Evolutionary conservation across 2,888 invertebrate genomes (phyloP), one percentile per base, ranked within the genome.

Genomic region (Aquatica leii): DNA sequence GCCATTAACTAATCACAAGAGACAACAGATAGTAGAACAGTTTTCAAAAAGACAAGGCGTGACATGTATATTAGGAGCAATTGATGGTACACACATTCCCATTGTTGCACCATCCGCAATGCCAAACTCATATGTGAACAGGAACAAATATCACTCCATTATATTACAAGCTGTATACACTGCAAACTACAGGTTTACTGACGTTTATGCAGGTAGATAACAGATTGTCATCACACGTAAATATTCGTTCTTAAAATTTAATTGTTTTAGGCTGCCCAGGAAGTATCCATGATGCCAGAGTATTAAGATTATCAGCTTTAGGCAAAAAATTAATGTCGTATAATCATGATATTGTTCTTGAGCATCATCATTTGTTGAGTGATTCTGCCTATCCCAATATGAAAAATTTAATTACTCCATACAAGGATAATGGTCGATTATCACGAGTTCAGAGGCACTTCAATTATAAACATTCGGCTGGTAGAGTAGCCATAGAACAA

Each of bases 161-260:
- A 46, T 46, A 17, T 46, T 46, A 18, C 46, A 46, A 46, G 46
- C 15, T 8, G 46, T 46, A 12, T 46, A 17, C 12, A 46, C 12
- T 17, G 46, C 46, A 46, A 18, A n/a, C n/a, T n/a, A n/a, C n/a
- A n/a, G n/a, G n/a, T n/a, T n/a, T n/a, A n/a, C n/a, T n/a, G 46
- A 46, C n/a, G 40, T 40, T 40, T 40, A 40, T 40, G 40, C 40
- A 40, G 40, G 40, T 40, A 40, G 8, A n/a, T n/a, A n/a, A n/a
- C n/a, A n/a, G n/a, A 46, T n/a, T 14, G 18, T 46, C 5, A n/a
- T 15, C 12, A 46, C 12, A 17, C 6, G 31, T 31, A 6, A 46
- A 15, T 15, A 15, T 15, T 17, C 11, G 6, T 46, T n/a, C n/a
- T n/a, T n/a, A n/a, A n/a, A n/a, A n/a, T n/a, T n/a, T n/a, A n/a